phyloP scores from a whole-genome alignment of 2,113 vertebrate species.

The Antechinus flavipes region DNA sequence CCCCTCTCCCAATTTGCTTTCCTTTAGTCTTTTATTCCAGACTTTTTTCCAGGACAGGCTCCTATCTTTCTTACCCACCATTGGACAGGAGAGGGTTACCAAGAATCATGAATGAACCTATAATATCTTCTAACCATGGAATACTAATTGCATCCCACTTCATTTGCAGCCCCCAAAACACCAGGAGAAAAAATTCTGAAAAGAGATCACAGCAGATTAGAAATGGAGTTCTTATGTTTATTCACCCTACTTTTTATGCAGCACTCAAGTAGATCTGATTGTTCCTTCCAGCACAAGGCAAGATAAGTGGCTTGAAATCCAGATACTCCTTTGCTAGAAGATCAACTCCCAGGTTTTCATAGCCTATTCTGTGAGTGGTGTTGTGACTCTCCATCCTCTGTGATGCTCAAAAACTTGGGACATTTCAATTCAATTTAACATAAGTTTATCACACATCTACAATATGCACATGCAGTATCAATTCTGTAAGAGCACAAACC shows the following conservation, averaged over 20 bases:
- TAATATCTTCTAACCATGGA: background rate
- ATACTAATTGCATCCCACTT: background rate
- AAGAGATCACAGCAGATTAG: background rate
- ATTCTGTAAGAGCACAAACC: background rate
- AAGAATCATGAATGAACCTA: background rate
- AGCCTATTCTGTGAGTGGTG: background rate
- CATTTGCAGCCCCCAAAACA: background rate
- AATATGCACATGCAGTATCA: background rate
- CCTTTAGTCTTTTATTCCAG: background rate
- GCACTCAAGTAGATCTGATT: background rate
- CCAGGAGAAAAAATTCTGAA: background rate
- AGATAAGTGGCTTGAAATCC: background rate
- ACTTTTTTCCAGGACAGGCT: background rate
- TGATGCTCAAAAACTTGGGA: background rate
- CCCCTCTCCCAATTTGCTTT: constrained; percentile 17
- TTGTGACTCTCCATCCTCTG: background rate
- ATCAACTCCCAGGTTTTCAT: background rate
- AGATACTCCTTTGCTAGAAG: background rate
- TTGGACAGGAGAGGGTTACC: background rate
- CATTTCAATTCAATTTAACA: background rate
- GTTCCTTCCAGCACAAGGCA: background rate
- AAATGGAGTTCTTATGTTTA: background rate
- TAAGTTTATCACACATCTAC: background rate
- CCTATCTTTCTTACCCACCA: background rate
- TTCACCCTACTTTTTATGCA: background rate